Conservation (phyloP, 2,797 vertebrate species). For the Rhinophrynus dorsalis region DNA sequence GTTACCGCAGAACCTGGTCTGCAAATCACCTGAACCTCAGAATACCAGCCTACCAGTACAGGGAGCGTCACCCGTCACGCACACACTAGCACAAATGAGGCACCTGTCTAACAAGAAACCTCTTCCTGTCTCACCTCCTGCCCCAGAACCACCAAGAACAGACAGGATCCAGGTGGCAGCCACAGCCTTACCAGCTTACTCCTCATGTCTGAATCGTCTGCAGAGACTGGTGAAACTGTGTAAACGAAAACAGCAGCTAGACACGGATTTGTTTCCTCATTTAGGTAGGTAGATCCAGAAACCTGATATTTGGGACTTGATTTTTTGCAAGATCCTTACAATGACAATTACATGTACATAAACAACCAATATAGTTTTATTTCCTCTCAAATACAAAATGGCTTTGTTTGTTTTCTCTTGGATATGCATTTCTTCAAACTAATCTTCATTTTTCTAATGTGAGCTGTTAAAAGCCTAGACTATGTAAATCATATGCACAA, state of each 20-base stretch:
- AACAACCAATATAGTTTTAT: too few species aligned
- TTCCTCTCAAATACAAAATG: too few species aligned
- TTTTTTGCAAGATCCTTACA: too few species aligned
- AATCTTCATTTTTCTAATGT: too few species aligned
- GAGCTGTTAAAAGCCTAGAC: too few species aligned
- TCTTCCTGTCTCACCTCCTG: constrained; percentile 73
- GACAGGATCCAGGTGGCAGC: constrained; percentile 89
- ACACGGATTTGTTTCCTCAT: constrained; percentile 93
- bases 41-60: constrained; percentile 90
- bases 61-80: constrained; percentile 79
- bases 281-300: constrained; percentile 75
- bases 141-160: constrained; percentile 65
- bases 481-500: too few species aligned
- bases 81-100: constrained; percentile 82
- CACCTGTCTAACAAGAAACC: constrained; percentile 83
- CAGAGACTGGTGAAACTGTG: constrained; percentile 96
- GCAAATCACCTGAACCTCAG: constrained; percentile 94
- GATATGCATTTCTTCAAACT: too few species aligned
- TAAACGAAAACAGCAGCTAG: constrained; percentile 84
- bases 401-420: too few species aligned
- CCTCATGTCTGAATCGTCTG: constrained; percentile 87
- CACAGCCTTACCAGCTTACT: constrained; percentile 84
- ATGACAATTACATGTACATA: too few species aligned
- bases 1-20: constrained; percentile 87
- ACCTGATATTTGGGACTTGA: too few species aligned